Evolutionary conservation across 2,888 invertebrate species (phyloP).

Genomic region (Drosophila kuntzei): DNA sequence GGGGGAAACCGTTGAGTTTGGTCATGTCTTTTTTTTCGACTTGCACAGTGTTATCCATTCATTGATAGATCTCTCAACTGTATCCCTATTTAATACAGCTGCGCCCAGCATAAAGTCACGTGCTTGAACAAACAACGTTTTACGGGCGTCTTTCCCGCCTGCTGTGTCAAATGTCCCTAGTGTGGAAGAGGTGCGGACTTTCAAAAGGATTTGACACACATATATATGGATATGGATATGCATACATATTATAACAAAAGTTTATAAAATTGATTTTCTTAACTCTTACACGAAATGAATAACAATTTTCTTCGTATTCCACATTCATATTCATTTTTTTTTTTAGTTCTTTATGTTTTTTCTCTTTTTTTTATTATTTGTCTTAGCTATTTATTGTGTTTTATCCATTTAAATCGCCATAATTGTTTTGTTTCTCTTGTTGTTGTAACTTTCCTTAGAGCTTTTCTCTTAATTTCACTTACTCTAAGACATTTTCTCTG

Average conservation of each 20-base stretch:
- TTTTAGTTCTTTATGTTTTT: constrained; percentile 22
- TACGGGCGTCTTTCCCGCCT: constrained; percentile 82
- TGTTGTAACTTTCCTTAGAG: constrained; percentile 3
- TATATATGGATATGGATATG: neutral
- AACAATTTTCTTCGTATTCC: constrained; percentile 24
- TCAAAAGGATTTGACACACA: neutral
- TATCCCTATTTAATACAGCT: constrained; percentile 50
- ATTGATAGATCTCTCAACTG: neutral
- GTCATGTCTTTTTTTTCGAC: too few relatives aligned
- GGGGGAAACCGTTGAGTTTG: too few relatives aligned
- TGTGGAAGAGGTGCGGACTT: too few relatives aligned
- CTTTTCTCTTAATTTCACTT: constrained; percentile 3
- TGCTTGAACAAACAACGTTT: constrained; percentile 80
- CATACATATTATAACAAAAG: neutral
- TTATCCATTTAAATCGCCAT: constrained; percentile 20
- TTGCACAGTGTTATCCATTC: too few relatives aligned
- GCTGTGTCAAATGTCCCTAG: constrained; percentile 81
- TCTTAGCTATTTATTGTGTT: constrained; percentile 43
- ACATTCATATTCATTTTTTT: constrained; percentile 23
- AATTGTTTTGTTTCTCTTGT: constrained; percentile 6
- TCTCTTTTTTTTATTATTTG: constrained; percentile 25
- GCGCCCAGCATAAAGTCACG: constrained; percentile 68
- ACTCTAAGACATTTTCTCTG: constrained; percentile 16
- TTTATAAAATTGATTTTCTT: neutral
- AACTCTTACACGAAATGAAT: constrained; percentile 11